Conservation (phyloP, 2,113 vertebrate genomes). For the Eolophus roseicapilla region DNA sequence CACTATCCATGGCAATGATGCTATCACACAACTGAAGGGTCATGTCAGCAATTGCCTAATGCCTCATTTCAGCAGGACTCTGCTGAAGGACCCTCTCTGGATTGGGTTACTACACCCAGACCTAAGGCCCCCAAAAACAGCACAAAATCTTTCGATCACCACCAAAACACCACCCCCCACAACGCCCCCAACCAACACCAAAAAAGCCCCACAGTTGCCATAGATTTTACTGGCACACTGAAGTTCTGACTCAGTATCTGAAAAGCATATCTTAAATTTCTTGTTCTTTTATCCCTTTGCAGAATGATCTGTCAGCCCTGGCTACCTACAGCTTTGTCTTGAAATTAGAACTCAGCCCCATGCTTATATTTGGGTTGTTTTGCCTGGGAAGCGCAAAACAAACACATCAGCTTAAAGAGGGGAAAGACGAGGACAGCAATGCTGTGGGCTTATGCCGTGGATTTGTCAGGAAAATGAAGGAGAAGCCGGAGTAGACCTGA, state of each 20-base stretch:
- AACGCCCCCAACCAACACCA: not conserved
- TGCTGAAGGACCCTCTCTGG: no score
- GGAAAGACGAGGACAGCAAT: not conserved
- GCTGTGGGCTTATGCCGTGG: not conserved
- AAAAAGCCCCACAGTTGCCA: accelerated
- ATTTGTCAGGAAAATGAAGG: not conserved
- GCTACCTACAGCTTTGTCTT: not conserved
- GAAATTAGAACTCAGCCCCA: not conserved
- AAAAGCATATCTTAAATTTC: not conserved
- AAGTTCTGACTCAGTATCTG: not conserved
- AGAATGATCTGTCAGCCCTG: not conserved
- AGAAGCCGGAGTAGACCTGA: not conserved
- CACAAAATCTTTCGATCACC: not conserved
- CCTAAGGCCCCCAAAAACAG: accelerated
- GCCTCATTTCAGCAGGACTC: not conserved
- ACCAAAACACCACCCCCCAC: not conserved
- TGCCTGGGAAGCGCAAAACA: accelerated
- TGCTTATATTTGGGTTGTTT: accelerated
- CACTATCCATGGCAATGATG: not conserved
- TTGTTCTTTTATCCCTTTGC: not conserved
- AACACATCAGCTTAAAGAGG: not conserved
- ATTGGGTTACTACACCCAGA: not conserved
- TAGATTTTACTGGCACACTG: not conserved
- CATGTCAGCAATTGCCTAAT: not conserved
- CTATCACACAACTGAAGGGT: not conserved